Conservation (phyloP, 2,797 vertebrate species). For the Todus mexicanus region DNA sequence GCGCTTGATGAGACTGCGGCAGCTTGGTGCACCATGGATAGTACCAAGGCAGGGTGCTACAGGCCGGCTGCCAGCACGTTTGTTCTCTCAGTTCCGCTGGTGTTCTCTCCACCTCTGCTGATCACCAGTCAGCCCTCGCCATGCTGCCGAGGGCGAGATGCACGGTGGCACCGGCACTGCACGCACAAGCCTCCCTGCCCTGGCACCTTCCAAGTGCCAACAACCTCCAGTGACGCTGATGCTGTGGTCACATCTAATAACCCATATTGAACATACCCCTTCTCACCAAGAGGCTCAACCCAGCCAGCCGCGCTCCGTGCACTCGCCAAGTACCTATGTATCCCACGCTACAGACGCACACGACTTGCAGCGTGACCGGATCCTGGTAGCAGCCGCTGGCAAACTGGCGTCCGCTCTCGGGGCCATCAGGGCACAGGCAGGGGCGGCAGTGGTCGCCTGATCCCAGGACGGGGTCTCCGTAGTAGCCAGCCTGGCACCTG, state of each 20-base stretch:
- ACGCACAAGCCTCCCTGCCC: background rate
- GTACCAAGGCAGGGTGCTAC: background rate
- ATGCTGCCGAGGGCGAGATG: background rate
- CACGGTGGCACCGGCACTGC: rapidly evolving
- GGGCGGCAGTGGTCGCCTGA: slow-evolving; percentile 94
- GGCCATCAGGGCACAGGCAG: slow-evolving; percentile 94
- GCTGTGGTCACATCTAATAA: background rate
- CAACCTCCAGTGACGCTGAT: background rate
- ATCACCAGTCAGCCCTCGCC: rapidly evolving
- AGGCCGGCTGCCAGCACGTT: background rate
- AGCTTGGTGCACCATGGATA: background rate
- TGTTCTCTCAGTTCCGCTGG: rapidly evolving
- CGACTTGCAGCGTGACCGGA: slow-evolving; percentile 77
- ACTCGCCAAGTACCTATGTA: slow-evolving; percentile 81
- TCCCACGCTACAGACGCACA: slow-evolving; percentile 86
- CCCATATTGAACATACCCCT: rapidly evolving
- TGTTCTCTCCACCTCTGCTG: background rate
- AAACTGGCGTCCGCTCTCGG: slow-evolving; percentile 86
- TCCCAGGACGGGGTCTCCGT: slow-evolving; percentile 88
- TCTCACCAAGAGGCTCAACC: background rate
- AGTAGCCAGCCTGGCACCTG: slow-evolving; percentile 91
- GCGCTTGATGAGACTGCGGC: background rate
- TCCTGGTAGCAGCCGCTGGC: slow-evolving; percentile 87
- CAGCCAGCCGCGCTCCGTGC: background rate
- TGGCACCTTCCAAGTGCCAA: background rate